A percentile compares a stretch with the other conserved stretches of the same genome.
Conservation (phyloP, 2,888 invertebrate species). For the Empis livida region DNA sequence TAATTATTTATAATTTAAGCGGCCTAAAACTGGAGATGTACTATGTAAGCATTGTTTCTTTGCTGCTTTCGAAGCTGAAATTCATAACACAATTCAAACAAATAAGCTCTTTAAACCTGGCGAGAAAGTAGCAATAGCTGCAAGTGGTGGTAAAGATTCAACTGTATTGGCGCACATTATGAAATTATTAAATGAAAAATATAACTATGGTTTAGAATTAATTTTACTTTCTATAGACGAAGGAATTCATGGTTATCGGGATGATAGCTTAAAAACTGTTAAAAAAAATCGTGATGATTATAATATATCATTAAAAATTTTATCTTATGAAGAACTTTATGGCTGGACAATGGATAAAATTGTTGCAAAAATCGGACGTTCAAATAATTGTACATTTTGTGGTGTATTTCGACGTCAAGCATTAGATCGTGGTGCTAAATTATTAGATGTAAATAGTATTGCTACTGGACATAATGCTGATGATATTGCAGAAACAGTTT, state of each 20-base stretch:
- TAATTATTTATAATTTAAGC: constrained; percentile 36
- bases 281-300: constrained; percentile 91
- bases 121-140: constrained; percentile 83
- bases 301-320: constrained; percentile 80
- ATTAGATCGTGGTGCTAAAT: constrained; percentile 82
- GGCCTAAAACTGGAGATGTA: constrained; percentile 83
- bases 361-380: constrained; percentile 69
- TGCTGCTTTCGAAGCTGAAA: constrained; percentile 85
- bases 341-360: constrained; percentile 99
- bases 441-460: constrained; percentile 80
- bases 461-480: constrained; percentile 96
- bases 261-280: constrained; percentile 94
- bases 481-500: constrained; percentile 95
- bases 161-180: constrained; percentile 92
- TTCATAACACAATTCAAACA: constrained; percentile 78
- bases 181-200: constrained; percentile 78
- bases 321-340: constrained; percentile 94
- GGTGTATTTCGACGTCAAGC: constrained; percentile 94
- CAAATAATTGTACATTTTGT: constrained; percentile 95
- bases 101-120: constrained; percentile 71
- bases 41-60: constrained; percentile 93
- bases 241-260: constrained; percentile 91
- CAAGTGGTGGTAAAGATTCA: constrained; percentile 92
- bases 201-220: constrained; percentile 81
- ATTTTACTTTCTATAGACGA: constrained; percentile 94